A percentile compares a stretch with the other conserved stretches of the same genome.
Evolutionary conservation across 2,113 vertebrate genomes (phyloP).

Genomic region (Chaenogobius annularis): DNA sequence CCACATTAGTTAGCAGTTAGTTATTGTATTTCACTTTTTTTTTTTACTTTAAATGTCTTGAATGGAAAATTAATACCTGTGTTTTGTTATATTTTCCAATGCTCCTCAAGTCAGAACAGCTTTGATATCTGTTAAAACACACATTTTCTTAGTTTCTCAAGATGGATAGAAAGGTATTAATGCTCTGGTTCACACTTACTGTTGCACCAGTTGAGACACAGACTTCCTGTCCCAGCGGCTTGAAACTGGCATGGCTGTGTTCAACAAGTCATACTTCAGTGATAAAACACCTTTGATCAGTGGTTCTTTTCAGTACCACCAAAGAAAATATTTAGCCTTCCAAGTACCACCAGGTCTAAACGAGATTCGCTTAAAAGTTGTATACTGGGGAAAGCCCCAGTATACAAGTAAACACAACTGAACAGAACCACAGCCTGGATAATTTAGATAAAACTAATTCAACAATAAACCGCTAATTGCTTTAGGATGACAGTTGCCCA

Average conservation of each 20-base stretch:
- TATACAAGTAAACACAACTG: too few relatives aligned
- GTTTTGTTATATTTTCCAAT: slow-evolving; percentile 42
- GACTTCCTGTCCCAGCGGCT: slow-evolving; percentile 69
- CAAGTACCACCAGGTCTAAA: too few relatives aligned
- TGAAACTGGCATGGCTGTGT: slow-evolving; percentile 37
- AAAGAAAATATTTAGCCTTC: too few relatives aligned
- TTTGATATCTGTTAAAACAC: slow-evolving; percentile 79
- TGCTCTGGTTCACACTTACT: slow-evolving; percentile 65
- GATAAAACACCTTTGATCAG: background rate
- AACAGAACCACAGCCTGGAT: too few relatives aligned
- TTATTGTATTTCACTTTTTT: background rate
- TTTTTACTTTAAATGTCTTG: background rate
- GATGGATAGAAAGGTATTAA: background rate
- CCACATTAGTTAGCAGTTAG: background rate
- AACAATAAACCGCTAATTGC: background rate
- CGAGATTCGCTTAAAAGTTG: too few relatives aligned
- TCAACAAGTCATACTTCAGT: background rate
- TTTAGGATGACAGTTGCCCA: background rate
- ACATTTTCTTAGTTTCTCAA: background rate
- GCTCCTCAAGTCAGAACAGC: slow-evolving; percentile 62
- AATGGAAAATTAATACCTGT: slow-evolving; percentile 64
- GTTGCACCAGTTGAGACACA: slow-evolving; percentile 81
- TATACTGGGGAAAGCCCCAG: too few relatives aligned
- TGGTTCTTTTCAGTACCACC: too few relatives aligned
- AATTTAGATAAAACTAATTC: background rate